Percentiles rank a stretch among this genome's conserved stretches.
These are phyloP conservation scores for Struthidea cinerea DNA, from an alignment of 2,113 vertebrate species.

Conservation along the genomic window DNA sequence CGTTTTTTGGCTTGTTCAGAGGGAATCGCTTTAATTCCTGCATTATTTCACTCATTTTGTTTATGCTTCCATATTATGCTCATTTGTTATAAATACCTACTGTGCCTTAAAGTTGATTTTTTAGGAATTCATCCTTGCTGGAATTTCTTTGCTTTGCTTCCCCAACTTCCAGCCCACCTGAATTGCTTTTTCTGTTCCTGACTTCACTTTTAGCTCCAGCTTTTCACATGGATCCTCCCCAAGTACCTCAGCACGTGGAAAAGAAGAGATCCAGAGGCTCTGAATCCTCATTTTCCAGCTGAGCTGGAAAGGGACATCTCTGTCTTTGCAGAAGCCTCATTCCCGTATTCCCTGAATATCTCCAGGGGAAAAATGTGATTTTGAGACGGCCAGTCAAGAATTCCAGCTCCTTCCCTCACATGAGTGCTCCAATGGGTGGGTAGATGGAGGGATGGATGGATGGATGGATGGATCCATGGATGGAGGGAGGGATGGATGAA, in stretches of 20 bases:
- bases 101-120: neutral
- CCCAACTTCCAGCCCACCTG: neutral
- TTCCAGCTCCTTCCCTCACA: neutral
- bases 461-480: too few relatives aligned
- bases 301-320: neutral
- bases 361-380: neutral
- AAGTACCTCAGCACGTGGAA: neutral
- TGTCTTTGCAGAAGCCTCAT: neutral
- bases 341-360: neutral
- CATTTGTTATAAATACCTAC: neutral
- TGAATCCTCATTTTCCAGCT: neutral
- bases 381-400: neutral
- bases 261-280: neutral
- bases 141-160: neutral
- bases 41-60: neutral
- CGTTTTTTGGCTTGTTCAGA: neutral
- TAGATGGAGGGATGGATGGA: too few relatives aligned
- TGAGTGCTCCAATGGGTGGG: neutral
- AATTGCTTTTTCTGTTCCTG: neutral
- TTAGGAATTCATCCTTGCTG: neutral
- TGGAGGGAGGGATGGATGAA: too few relatives aligned
- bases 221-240: rapidly evolving
- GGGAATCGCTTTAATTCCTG: neutral
- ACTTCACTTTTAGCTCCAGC: neutral
- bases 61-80: neutral